These are phyloP conservation scores for Rhea americana DNA, from an alignment of 2,113 vertebrate genomes.

Conservation along the genomic window DNA sequence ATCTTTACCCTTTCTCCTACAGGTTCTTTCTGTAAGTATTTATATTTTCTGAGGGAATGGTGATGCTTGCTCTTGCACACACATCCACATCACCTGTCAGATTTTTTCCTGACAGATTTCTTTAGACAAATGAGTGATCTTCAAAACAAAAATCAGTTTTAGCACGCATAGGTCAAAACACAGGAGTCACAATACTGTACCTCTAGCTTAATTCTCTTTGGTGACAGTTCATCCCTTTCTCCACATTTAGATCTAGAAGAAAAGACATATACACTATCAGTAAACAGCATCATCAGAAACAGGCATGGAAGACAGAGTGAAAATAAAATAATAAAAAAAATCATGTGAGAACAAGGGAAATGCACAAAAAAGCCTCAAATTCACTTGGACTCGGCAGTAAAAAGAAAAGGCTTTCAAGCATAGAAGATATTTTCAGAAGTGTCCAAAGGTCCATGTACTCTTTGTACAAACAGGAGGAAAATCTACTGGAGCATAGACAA, in stretches of 20 bases:
- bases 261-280: background rate
- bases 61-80: background rate
- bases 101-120: conserved; percentile 21
- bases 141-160: conserved; percentile 32
- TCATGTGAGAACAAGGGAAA: background rate
- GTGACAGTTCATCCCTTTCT: conserved; percentile 92
- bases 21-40: background rate
- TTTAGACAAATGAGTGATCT: background rate
- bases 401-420: background rate
- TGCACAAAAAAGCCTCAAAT: background rate
- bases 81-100: conserved; percentile 31
- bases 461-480: background rate
- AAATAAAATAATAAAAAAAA: background rate
- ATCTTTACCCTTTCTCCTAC: conserved; percentile 39
- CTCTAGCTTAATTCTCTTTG: conserved; percentile 96
- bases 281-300: background rate
- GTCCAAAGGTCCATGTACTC: background rate
- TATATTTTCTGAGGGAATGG: background rate
- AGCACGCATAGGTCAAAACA: background rate
- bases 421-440: background rate
- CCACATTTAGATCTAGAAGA: conserved; percentile 88
- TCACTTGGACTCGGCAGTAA: background rate
- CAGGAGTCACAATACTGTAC: conserved; percentile 70
- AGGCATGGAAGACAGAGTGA: background rate
- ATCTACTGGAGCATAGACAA: background rate